Evolutionary conservation across 2,888 invertebrate species (phyloP).

Genomic region (Bellardia bayeri): DNA sequence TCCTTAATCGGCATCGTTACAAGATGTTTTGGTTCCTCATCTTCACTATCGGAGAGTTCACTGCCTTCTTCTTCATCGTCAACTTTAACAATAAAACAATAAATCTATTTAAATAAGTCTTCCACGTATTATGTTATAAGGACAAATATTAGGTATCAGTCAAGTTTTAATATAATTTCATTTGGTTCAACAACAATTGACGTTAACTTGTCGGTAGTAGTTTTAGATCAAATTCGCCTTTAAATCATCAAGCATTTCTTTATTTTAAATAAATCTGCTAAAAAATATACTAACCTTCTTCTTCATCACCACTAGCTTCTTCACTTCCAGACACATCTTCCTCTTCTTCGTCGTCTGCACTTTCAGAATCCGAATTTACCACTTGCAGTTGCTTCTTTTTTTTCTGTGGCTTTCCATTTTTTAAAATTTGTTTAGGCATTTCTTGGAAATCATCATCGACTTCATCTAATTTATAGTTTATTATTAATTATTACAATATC

Average conservation of each 20-base stretch:
- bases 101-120: not conserved
- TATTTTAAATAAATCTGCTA: constrained; percentile 35
- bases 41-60: constrained; percentile 74
- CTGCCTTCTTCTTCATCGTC: constrained; percentile 71
- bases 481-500: constrained; percentile 1
- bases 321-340: constrained; percentile 43
- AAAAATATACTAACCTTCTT: constrained; percentile 46
- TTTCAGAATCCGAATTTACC: constrained; percentile 79
- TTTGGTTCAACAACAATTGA: constrained; percentile 60
- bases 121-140: not conserved
- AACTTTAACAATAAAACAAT: not conserved
- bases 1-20: constrained; percentile 39
- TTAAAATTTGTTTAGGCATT: constrained; percentile 70
- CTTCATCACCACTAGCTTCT: constrained; percentile 55
- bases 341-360: constrained; percentile 75
- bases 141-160: constrained; percentile 29
- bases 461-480: constrained; percentile 74
- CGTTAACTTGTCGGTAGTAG: constrained; percentile 79
- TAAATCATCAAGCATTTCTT: constrained; percentile 84
- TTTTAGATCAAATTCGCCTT: constrained; percentile 87
- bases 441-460: constrained; percentile 79
- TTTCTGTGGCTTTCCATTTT: constrained; percentile 74
- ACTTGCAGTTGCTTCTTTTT: constrained; percentile 78
- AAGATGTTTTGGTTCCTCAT: constrained; percentile 62
- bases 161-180: constrained; percentile 75